Conservation (phyloP, 1,140 invertebrate genomes). For the Daktulosphaira vitifoliae region DNA sequence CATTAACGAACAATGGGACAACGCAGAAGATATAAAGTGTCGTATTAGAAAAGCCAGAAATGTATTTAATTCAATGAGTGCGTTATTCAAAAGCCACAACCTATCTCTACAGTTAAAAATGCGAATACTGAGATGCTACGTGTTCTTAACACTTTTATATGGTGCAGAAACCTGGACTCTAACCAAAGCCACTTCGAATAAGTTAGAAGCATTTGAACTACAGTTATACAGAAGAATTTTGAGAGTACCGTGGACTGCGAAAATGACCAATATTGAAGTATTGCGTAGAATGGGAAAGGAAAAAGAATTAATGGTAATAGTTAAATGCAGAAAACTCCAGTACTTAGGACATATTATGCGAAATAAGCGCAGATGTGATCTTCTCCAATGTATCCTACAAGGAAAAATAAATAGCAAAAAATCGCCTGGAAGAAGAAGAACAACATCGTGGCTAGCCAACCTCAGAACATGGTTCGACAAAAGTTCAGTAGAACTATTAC, state of each 20-base stretch:
- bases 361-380: neutral
- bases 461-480: no score
- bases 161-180: no score
- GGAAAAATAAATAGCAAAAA: constrained; percentile 1
- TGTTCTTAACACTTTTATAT: no score
- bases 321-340: neutral
- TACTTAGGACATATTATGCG: neutral
- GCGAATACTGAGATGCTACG: no score
- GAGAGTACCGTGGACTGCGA: neutral
- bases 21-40: neutral
- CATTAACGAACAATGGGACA: neutral
- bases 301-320: neutral
- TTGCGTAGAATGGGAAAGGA: neutral
- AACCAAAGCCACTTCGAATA: no score
- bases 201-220: no score
- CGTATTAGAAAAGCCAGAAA: neutral
- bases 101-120: neutral
- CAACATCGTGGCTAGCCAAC: no score
- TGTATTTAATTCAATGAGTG: neutral
- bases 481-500: no score
- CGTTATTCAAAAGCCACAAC: neutral
- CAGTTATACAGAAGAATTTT: neutral
- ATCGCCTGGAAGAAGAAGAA: neutral
- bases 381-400: neutral
- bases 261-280: neutral